A percentile compares a stretch with the other conserved stretches of the same genome.
These are phyloP conservation scores for Euspilapteryx auroguttella DNA, from an alignment of 2,888 invertebrate species.

Conservation along the genomic window DNA sequence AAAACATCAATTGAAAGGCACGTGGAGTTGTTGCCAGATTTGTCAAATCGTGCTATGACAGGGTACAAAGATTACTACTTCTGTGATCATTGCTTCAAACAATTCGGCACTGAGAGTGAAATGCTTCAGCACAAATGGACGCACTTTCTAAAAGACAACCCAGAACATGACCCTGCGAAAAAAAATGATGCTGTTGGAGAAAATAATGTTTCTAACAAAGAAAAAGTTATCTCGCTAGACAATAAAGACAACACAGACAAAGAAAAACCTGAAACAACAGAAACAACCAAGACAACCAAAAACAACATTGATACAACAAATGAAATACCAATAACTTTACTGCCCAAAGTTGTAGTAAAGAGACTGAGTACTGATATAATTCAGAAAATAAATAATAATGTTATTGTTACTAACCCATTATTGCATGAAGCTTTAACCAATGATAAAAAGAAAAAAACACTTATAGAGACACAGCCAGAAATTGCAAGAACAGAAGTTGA, in stretches of 20 bases:
- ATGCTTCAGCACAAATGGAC: slow-evolving; percentile 45
- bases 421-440: too few species aligned
- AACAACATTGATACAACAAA: slow-evolving; percentile 9
- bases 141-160: slow-evolving; percentile 31
- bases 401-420: too few species aligned
- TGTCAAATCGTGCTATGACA: slow-evolving; percentile 25
- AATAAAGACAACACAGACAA: background rate
- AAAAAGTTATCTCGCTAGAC: background rate
- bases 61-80: slow-evolving; percentile 35
- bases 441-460: too few species aligned
- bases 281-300: slow-evolving; percentile 7
- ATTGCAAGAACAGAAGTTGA: too few species aligned
- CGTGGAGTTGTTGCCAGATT: slow-evolving; percentile 22
- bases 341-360: slow-evolving; percentile 23
- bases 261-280: background rate
- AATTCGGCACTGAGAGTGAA: slow-evolving; percentile 28
- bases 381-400: background rate
- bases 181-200: background rate
- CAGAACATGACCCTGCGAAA: slow-evolving; percentile 13
- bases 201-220: background rate
- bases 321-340: slow-evolving; percentile 23
- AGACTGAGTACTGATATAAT: slow-evolving; percentile 13
- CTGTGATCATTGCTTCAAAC: slow-evolving; percentile 34
- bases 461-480: too few species aligned
- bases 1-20: slow-evolving; percentile 23